phyloP scores from a whole-genome alignment of 1,140 invertebrate genomes.

The Panonychus citri region DNA sequence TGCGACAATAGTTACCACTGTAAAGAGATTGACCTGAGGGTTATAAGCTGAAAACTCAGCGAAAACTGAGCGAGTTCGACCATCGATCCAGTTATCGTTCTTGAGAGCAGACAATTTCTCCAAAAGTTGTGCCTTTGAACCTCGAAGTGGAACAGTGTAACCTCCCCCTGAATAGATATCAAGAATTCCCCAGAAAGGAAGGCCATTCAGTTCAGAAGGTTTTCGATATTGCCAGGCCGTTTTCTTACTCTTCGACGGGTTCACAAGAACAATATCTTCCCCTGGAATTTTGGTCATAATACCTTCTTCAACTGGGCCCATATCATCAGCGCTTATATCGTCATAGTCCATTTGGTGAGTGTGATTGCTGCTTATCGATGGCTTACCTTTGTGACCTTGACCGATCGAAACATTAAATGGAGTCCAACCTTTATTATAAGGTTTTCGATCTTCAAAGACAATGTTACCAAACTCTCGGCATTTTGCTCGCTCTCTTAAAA shows the following conservation, averaged over 20 bases:
- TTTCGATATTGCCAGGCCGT: slow-evolving; percentile 22
- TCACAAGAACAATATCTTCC: slow-evolving; percentile 7
- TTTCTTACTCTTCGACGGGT: slow-evolving; percentile 12
- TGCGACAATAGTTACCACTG: slow-evolving; percentile 25
- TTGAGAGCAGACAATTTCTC: slow-evolving; percentile 22
- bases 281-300: background rate
- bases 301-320: background rate
- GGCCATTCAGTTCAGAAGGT: slow-evolving; percentile 22
- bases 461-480: slow-evolving; percentile 15
- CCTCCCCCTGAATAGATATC: slow-evolving; percentile 31
- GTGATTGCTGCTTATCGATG: background rate
- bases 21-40: slow-evolving; percentile 30
- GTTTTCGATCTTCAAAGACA: slow-evolving; percentile 16
- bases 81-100: slow-evolving; percentile 29
- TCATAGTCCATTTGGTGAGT: background rate
- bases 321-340: background rate
- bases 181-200: slow-evolving; percentile 25
- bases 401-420: slow-evolving; percentile 1
- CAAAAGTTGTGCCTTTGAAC: slow-evolving; percentile 20
- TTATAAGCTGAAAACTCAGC: slow-evolving; percentile 35
- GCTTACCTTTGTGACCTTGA: too few species aligned
- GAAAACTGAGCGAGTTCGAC: slow-evolving; percentile 30
- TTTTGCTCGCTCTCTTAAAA: background rate
- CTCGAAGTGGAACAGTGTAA: slow-evolving; percentile 27
- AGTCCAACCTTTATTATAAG: slow-evolving; percentile 20